phyloP scores from a whole-genome alignment of 2,888 invertebrate genomes.

The Orthosia gothica region DNA sequence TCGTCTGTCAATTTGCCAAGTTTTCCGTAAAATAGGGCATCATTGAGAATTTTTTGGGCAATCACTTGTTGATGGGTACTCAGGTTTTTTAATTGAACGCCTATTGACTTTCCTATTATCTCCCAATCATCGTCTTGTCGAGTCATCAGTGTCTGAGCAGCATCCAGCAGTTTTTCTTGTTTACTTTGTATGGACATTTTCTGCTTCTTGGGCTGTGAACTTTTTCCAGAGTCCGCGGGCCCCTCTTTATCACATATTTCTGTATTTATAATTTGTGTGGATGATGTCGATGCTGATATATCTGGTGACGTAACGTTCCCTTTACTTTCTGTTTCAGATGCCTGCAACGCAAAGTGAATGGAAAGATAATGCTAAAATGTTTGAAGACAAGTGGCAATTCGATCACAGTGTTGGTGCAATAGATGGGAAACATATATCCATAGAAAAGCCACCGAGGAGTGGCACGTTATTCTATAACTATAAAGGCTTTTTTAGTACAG shows the following conservation, averaged over 20 bases:
- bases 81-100: background rate
- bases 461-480: conserved; percentile 7
- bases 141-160: background rate
- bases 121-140: background rate
- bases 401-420: background rate
- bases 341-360: too few relatives aligned
- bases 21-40: conserved; percentile 34
- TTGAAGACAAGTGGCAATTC: too few relatives aligned
- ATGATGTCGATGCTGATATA: too few relatives aligned
- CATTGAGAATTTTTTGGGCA: conserved; percentile 29
- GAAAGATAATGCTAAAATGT: too few relatives aligned
- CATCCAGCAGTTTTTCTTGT: background rate
- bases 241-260: too few relatives aligned
- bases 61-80: background rate
- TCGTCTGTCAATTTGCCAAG: conserved; percentile 31
- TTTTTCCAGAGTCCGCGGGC: background rate
- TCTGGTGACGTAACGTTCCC: too few relatives aligned
- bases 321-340: too few relatives aligned
- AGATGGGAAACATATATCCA: conserved; percentile 49
- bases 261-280: too few relatives aligned
- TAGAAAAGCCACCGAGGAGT: conserved; percentile 46
- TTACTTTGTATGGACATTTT: too few relatives aligned
- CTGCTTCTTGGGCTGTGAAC: background rate
- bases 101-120: background rate
- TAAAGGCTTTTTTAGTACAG: too few relatives aligned